Percentiles rank a stretch among this genome's conserved stretches.
Evolutionary conservation across 2,113 vertebrate species (phyloP).

Genomic region (Carettochelys insculpta): DNA sequence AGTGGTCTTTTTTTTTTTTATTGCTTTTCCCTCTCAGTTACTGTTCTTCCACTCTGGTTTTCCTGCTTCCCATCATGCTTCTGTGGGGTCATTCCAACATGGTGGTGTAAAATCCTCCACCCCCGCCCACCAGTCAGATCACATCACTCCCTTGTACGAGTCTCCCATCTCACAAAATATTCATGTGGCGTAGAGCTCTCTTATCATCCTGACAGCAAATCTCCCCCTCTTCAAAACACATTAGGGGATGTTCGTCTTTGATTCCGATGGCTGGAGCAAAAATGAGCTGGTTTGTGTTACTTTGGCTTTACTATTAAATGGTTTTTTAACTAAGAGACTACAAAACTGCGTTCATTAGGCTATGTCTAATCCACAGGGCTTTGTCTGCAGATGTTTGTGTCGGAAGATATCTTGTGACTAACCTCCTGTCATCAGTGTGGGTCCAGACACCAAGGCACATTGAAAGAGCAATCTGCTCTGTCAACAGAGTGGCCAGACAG

Average conservation of each 20-base stretch:
- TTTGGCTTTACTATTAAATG: background rate
- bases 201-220: background rate
- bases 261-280: background rate
- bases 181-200: rapidly evolving
- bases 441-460: no score
- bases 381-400: no score
- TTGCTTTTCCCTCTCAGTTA: no score
- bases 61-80: background rate
- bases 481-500: no score
- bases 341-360: background rate
- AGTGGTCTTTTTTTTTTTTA: background rate
- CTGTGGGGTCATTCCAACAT: background rate
- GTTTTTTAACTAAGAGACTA: background rate
- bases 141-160: background rate
- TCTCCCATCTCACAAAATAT: background rate
- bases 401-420: no score
- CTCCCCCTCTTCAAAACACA: rapidly evolving
- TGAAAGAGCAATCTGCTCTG: no score
- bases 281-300: rapidly evolving
- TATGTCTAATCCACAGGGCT: no score
- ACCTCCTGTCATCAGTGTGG: no score
- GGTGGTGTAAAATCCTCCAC: background rate
- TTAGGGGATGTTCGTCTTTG: background rate
- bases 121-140: rapidly evolving
- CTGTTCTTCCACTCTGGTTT: background rate